Conservation (phyloP, 1,140 invertebrate genomes). For the Eueides isabella region DNA sequence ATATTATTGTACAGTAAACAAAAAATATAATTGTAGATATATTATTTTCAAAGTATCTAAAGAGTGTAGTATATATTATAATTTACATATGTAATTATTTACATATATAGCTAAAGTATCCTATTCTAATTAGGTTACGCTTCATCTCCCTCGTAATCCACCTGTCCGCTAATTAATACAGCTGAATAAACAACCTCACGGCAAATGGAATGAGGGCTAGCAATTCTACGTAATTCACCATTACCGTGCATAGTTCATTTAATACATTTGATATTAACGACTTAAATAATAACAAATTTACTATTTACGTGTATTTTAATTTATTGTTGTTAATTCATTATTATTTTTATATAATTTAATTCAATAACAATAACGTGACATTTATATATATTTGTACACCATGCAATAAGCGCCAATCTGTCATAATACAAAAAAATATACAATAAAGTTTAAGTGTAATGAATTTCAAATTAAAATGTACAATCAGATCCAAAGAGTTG, state of each 20-base stretch:
- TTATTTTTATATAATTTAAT: neutral
- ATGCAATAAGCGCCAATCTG: no score
- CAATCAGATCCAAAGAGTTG: no score
- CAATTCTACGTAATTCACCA: conserved; percentile 54
- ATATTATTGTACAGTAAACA: no score
- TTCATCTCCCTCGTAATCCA: conserved; percentile 66
- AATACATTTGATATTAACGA: neutral
- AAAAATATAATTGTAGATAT: no score
- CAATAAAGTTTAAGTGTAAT: no score
- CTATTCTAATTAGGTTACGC: conserved; percentile 66
- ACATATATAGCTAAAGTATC: conserved; percentile 8
- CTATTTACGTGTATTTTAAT: conserved; percentile 3
- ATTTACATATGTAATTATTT: neutral
- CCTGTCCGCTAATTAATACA: conserved; percentile 72
- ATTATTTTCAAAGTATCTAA: no score
- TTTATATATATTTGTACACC: neutral
- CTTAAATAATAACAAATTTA: neutral
- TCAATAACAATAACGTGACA: neutral
- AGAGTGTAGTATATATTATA: neutral
- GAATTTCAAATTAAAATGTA: no score
- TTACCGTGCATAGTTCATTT: conserved; percentile 35
- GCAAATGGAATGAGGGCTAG: conserved; percentile 48
- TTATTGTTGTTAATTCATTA: neutral
- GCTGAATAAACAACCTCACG: conserved; percentile 63
- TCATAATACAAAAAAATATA: no score